Base-by-base conservation (phyloP, 37 sponge, comb jelly and placozoan genomes). In the Halisarca cf. caerulea region DNA sequence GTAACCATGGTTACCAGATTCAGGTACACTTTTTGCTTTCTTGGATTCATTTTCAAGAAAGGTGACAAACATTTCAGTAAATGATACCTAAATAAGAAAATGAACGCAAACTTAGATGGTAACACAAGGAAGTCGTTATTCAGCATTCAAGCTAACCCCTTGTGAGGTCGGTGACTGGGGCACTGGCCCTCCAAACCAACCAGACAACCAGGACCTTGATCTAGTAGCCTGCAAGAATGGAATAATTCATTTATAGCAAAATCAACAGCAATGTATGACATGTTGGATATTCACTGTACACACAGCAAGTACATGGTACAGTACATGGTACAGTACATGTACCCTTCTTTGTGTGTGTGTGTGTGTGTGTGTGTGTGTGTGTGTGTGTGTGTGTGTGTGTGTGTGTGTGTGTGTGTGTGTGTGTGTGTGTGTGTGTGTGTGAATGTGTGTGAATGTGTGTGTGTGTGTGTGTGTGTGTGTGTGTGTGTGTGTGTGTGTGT, bases 21-120 rank as follows among this genome's bases (percentile, higher is more conserved):
- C n/a, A 23, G n/a, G 18, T 53, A 34, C 24, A 28, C 20, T 9
- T 57, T 33, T 59, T 27, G 55, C 11, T 20, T 47, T 54, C 44
- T 28, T 28, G 1, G 94, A 90, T 44, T 94, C 94, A 0, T 83
- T 60, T 55, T 94, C 94, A 36, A 94, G 73, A 45, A 94, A 94
- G 1, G 80, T 59, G 35, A 94, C 84, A 86, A 94, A 94, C 74
- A 88, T 42, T 59, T 85, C 86, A 0, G 91, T 90, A 20, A 94
- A 81, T 45, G 84, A 70, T 37, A 55, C 54, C 86, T 86, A 58
- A 17, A 79, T 39, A 3, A 77, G 24, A 28, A 1, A 32, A 34
- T 44, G 39, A 60, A 81, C 28, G 58, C 18, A 80, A 14, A 34
- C 36, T n/a, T 39, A 14, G 59, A 54, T n/a, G n/a, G 8, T 35